These are phyloP conservation scores for Papilio aristodemus DNA, from an alignment of 1,140 invertebrate genomes.

Conservation along the genomic window DNA sequence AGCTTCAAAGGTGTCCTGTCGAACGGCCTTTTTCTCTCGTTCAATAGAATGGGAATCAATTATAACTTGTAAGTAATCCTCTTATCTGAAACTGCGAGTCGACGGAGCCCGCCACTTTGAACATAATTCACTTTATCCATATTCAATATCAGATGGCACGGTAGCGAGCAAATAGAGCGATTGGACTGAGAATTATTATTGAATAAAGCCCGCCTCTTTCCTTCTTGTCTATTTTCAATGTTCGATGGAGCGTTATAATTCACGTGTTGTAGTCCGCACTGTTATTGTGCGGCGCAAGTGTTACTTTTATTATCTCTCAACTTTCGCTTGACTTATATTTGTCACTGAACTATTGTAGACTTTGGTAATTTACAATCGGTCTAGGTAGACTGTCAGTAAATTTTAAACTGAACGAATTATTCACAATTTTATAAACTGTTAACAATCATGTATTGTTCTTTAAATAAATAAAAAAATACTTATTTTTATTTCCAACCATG, in stretches of 20 bases:
- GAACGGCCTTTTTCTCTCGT: slow-evolving; percentile 55
- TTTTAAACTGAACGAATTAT: no score
- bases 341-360: no score
- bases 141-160: slow-evolving; percentile 76
- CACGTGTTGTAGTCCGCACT: slow-evolving; percentile 63
- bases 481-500: no score
- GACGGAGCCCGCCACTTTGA: slow-evolving; percentile 63
- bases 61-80: slow-evolving; percentile 78
- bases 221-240: slow-evolving; percentile 72
- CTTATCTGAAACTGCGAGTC: slow-evolving; percentile 69
- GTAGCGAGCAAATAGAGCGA: slow-evolving; percentile 73
- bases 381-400: no score
- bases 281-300: slow-evolving; percentile 54
- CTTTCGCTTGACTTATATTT: slow-evolving; percentile 15
- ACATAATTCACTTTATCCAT: slow-evolving; percentile 78
- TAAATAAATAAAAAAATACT: no score
- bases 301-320: slow-evolving; percentile 45
- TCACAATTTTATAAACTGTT: no score
- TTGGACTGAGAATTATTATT: slow-evolving; percentile 78
- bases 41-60: slow-evolving; percentile 69
- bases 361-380: no score
- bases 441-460: no score
- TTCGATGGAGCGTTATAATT: slow-evolving; percentile 66
- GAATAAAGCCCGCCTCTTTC: slow-evolving; percentile 73
- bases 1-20: background rate